These are phyloP conservation scores for Leptodactylus fuscus DNA, from an alignment of 2,113 vertebrate genomes.

Conservation along the genomic window DNA sequence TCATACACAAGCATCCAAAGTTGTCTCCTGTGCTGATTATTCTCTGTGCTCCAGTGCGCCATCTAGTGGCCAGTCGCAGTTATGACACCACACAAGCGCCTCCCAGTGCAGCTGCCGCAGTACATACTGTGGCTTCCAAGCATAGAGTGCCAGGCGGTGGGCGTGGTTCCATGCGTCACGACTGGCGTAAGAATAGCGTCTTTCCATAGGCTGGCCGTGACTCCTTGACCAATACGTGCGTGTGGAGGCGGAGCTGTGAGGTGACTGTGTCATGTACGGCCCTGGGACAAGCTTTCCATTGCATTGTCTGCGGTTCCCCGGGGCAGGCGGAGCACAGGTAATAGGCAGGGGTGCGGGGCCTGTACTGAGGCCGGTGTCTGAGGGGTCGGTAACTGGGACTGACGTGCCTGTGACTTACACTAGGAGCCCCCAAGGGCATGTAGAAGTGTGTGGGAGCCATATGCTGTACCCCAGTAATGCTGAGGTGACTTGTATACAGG, in stretches of 20 bases:
- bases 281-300: conserved; percentile 25
- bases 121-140: not conserved
- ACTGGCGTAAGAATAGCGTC: not conserved
- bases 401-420: not conserved
- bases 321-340: conserved; percentile 27
- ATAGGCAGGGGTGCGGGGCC: not conserved
- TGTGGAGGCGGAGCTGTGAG: not conserved
- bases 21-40: not conserved
- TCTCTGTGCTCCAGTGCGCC: not conserved
- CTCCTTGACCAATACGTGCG: not conserved
- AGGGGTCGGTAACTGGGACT: not conserved
- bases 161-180: not conserved
- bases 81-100: not conserved
- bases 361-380: not conserved
- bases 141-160: not conserved
- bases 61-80: not conserved
- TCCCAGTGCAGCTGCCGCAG: conserved; percentile 39
- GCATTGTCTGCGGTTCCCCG: conserved; percentile 25
- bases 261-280: conserved; percentile 44
- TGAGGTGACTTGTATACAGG: not conserved
- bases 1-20: not conserved
- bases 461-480: not conserved
- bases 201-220: not conserved
- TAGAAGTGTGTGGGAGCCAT: not conserved
- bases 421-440: not conserved